Evolutionary conservation across 2,113 vertebrate genomes (phyloP).

Genomic region (Microcebus murinus): DNA sequence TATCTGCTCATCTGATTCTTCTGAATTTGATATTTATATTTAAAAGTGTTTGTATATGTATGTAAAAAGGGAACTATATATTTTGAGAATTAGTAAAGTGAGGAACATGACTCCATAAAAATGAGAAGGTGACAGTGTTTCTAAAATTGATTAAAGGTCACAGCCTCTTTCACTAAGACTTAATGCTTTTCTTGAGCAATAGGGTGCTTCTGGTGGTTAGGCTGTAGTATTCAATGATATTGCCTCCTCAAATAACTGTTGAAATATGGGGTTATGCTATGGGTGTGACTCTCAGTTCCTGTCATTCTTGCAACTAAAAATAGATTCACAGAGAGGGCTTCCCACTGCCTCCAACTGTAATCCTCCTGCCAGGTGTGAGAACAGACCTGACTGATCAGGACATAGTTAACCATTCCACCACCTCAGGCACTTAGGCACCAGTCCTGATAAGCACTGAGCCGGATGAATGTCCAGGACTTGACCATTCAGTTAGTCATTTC

Average conservation of each 20-base stretch:
- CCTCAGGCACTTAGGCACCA: not conserved
- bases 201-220: not conserved
- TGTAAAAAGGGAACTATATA: slow-evolving; percentile 66
- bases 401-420: not conserved
- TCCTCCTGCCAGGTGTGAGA: not conserved
- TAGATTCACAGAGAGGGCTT: not conserved
- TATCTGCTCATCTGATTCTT: not conserved
- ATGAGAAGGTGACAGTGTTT: not conserved
- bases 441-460: not conserved
- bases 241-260: not conserved
- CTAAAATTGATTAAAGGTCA: not conserved
- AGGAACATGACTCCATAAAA: slow-evolving; percentile 41
- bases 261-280: not conserved
- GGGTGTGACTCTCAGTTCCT: not conserved
- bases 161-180: not conserved
- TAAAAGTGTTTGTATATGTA: slow-evolving; percentile 68
- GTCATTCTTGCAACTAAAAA: slow-evolving; percentile 1
- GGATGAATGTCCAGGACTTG: not conserved
- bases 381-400: not conserved
- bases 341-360: not conserved
- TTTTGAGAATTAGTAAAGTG: slow-evolving; percentile 58
- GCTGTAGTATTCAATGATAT: not conserved
- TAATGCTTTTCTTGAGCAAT: not conserved
- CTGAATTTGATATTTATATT: slow-evolving; percentile 59
- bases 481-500: not conserved